Conservation (phyloP, 2,888 invertebrate genomes). For the Oeneis ivallda region DNA sequence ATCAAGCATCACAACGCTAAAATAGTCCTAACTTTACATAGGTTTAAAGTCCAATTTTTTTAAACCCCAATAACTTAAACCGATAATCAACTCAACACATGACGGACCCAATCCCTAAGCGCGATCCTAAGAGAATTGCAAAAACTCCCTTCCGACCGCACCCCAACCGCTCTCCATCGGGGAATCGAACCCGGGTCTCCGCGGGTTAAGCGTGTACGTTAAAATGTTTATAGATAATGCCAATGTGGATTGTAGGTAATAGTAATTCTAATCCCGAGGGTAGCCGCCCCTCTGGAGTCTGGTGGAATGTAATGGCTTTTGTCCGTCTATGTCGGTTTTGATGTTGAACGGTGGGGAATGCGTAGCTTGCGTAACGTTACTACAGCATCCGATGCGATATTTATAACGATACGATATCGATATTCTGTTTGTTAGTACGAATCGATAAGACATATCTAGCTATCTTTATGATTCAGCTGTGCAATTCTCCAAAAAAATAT, state of each 20-base stretch:
- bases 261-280: slow-evolving; percentile 69
- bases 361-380: slow-evolving; percentile 21
- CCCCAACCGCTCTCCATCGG: slow-evolving; percentile 69
- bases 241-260: slow-evolving; percentile 57
- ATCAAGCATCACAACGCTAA: too few species aligned
- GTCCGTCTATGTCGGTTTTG: slow-evolving; percentile 56
- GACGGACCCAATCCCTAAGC: slow-evolving; percentile 62
- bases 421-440: too few species aligned
- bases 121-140: slow-evolving; percentile 63
- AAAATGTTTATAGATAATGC: slow-evolving; percentile 82
- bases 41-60: too few species aligned
- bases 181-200: slow-evolving; percentile 73
- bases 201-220: slow-evolving; percentile 77
- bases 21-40: too few species aligned
- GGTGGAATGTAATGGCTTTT: slow-evolving; percentile 73
- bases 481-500: too few species aligned
- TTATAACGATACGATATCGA: neutral
- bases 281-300: slow-evolving; percentile 48
- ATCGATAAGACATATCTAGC: too few species aligned
- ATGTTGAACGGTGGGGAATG: slow-evolving; percentile 32
- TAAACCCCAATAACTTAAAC: slow-evolving; percentile 26
- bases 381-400: slow-evolving; percentile 7
- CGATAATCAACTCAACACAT: slow-evolving; percentile 67
- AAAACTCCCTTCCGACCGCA: slow-evolving; percentile 63
- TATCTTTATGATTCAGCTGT: too few species aligned